Evolutionary conservation across 2,113 vertebrate genomes (phyloP), one percentile per base, ranked within the genome.

Genomic region (Chaetodon auriga): DNA sequence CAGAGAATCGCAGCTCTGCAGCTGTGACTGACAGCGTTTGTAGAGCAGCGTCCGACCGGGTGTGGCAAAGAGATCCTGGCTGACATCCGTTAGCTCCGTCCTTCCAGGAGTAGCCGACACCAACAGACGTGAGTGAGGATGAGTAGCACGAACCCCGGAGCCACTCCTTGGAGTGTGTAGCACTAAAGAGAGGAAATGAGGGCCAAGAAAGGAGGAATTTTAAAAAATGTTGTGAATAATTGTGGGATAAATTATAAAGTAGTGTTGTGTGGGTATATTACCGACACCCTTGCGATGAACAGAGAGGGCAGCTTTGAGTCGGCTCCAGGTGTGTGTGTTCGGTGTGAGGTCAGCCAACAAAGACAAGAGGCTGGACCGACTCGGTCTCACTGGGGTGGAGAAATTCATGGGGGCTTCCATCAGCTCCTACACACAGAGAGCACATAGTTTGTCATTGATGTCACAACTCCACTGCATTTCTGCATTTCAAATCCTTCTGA

Each of bases 251-350:
- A 62, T 6, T 21, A 30, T 1, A 68, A 25, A 1, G 53, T 19
- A 30, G 36, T 6, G 13, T 21, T 13, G 9, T 8, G 48, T 18
- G 7, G 49, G 35, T 70, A 19, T 13, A 1, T 60, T 84, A 95
- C 90, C 91, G 12, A 36, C 92, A 43, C 75, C 91, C 86, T 93
- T 96, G 82, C 94, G 95, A 78, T 96, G 95, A 48, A 96, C 78
- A 4, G 94, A 95, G 30, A 95, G 91, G 6, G 93, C 89, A 0
- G 95, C 95, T 86, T 96, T 96, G 36, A 96, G 91, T 7, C 95
- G 90, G 51, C 94, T 94, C 95, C 95, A 96, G 72, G 87, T 94
- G 49, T 93, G 92, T 0, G 93, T 95, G 68, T 87, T 82, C 0
- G 94, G 94, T 0, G 93, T 92, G 14, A 95, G 54, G 65, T 90